Percentiles rank a stretch among this genome's conserved stretches.
These are phyloP conservation scores for Drosophila murphyi DNA, from an alignment of 1,140 invertebrate species.

Conservation along the genomic window DNA sequence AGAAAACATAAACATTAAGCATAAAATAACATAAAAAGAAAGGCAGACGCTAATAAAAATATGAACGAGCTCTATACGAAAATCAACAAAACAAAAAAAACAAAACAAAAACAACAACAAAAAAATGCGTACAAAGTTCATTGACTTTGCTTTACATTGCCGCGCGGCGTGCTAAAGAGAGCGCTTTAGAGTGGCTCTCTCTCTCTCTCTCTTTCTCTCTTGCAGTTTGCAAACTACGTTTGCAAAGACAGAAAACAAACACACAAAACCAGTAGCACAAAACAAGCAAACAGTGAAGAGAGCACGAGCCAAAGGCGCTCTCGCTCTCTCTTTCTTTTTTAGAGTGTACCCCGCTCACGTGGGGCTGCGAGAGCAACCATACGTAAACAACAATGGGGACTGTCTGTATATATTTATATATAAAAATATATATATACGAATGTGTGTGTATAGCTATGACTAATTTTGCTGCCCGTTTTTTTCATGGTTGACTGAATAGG, in stretches of 20 bases:
- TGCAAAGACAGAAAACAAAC: slow-evolving; percentile 45
- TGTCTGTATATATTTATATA: slow-evolving; percentile 7
- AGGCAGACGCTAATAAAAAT: slow-evolving; percentile 51
- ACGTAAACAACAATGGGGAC: slow-evolving; percentile 39
- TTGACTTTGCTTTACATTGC: slow-evolving; percentile 76
- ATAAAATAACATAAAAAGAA: slow-evolving; percentile 57
- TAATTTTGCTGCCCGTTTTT: slow-evolving; percentile 56
- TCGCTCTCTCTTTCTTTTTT: slow-evolving; percentile 1
- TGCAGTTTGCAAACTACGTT: slow-evolving; percentile 42
- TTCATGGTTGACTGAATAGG: slow-evolving; percentile 39
- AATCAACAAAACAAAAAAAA: slow-evolving; percentile 40
- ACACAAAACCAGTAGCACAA: slow-evolving; percentile 7
- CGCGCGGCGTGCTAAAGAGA: slow-evolving; percentile 27
- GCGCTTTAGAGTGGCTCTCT: neutral
- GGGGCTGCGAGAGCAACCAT: slow-evolving; percentile 23
- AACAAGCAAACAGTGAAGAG: neutral
- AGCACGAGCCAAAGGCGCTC: neutral
- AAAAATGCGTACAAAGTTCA: slow-evolving; percentile 81
- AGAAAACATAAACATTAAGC: slow-evolving; percentile 62
- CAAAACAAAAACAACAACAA: slow-evolving; percentile 15
- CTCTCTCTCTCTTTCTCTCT: too few relatives aligned
- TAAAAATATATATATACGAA: slow-evolving; percentile 34
- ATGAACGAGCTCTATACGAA: slow-evolving; percentile 45
- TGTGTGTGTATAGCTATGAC: slow-evolving; percentile 52
- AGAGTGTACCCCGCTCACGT: slow-evolving; percentile 31